Base-by-base conservation (phyloP, 2,888 invertebrate species). In the Plagodis dolabraria region DNA sequence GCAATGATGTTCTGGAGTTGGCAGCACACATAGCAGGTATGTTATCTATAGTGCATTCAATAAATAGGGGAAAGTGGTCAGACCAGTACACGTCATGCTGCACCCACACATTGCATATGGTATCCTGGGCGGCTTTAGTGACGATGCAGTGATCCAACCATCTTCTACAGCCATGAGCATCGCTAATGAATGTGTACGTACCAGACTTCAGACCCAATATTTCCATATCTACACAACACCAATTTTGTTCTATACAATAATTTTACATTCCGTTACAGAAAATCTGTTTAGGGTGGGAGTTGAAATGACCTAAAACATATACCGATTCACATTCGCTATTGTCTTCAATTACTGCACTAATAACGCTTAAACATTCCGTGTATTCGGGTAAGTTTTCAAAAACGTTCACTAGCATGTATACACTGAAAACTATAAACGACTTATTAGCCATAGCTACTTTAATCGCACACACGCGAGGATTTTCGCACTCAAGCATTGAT, bases 311-410 rank as follows among this genome's bases (percentile, higher is more conserved):
- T 44, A 44, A 44, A 6, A 44, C 7, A 44, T 44, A 44, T 5
- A 44, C 44, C 6, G 44, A 7, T 44, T 44, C 44, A 44, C 44
- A 44, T 11, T 44, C 12, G 7, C 12, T 44, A 22, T 44, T 44
- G 7, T 44, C 44, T 44, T 44, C 44, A 6, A 44, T 44, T 44
- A 22, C 22, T 6, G 44, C 44, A 44, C 44, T 22, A 12, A 44
- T 44, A 12, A 22, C 12, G 12, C 44, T 44, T 7, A 44, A 12
- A 44, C 44, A 44, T 44, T 44, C 44, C 6, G 44, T 40, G 10
- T 10, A 40, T 40, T 10, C 5, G 10, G 40, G 40, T 40, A 40
- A 9, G 10, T 40, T 40, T 40, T 40, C 40, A 8, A 10, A 1
- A 10, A 5, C 40, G 10, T 40, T 40, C 10, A 40, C 10, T 10